phyloP scores from a whole-genome alignment of 1,140 invertebrate genomes.

The Neodiprion virginianus region DNA sequence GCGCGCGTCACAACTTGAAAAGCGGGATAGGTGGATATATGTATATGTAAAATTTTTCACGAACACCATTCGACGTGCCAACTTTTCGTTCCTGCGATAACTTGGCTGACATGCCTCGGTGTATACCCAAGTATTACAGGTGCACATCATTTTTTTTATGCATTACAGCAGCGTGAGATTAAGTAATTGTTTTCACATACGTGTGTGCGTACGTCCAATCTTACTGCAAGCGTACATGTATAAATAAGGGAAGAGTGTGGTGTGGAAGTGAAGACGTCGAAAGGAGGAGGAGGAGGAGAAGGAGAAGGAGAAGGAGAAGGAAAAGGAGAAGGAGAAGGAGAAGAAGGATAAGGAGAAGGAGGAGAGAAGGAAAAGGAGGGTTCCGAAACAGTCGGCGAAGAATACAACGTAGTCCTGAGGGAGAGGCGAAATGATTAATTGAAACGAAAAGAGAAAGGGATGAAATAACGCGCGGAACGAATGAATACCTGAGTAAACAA shows the following conservation, averaged over 20 bases:
- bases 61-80: no score
- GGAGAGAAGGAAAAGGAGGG: not conserved
- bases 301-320: conserved; percentile 20
- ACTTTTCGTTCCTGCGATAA: no score
- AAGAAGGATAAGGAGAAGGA: conserved; percentile 20
- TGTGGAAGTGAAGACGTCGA: conserved; percentile 50
- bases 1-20: no score
- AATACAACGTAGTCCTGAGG: no score
- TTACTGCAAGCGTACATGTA: not conserved
- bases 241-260: conserved; percentile 23
- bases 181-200: not conserved
- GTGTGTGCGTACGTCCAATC: not conserved
- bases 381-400: no score
- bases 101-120: no score
- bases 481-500: conserved; percentile 1
- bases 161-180: no score
- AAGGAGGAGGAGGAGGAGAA: conserved; percentile 8
- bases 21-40: no score
- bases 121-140: no score
- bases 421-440: not conserved
- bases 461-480: conserved; percentile 11
- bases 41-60: no score
- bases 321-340: not conserved
- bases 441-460: conserved; percentile 7
- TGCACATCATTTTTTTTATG: not conserved